phyloP scores from a whole-genome alignment of 2,797 vertebrate genomes.

The Crossoptilon crossoptilon region DNA sequence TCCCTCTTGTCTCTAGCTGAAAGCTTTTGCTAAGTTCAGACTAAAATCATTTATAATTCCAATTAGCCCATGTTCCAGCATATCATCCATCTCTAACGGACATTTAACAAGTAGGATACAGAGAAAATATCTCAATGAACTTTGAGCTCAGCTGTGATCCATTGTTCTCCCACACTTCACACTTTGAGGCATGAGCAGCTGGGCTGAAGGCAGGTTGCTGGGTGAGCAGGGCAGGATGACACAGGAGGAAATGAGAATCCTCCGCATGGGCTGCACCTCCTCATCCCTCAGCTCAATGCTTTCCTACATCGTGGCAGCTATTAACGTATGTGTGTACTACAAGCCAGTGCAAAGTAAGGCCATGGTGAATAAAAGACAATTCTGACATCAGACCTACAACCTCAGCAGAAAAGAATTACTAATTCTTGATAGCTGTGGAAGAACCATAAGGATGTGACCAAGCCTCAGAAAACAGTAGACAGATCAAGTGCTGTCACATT shows the following conservation, averaged over 20 bases:
- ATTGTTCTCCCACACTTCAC: not conserved
- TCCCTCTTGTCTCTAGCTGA: not conserved
- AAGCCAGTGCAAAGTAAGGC: rapidly evolving
- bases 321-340: not conserved
- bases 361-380: rapidly evolving
- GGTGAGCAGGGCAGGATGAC: not conserved
- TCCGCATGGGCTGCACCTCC: not conserved
- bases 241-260: not conserved
- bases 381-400: not conserved
- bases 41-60: not conserved
- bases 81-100: not conserved
- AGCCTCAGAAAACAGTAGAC: not conserved
- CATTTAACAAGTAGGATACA: not conserved
- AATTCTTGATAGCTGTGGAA: not conserved
- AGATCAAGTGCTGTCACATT: not conserved
- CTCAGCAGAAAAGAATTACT: not conserved
- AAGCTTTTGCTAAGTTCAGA: not conserved
- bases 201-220: not conserved
- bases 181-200: not conserved
- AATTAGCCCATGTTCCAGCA: not conserved
- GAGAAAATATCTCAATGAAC: not conserved
- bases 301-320: not conserved
- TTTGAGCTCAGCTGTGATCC: not conserved
- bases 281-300: not conserved
- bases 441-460: not conserved